Conservation (phyloP, 1,140 invertebrate genomes). For the Tetramorium alpestre region DNA sequence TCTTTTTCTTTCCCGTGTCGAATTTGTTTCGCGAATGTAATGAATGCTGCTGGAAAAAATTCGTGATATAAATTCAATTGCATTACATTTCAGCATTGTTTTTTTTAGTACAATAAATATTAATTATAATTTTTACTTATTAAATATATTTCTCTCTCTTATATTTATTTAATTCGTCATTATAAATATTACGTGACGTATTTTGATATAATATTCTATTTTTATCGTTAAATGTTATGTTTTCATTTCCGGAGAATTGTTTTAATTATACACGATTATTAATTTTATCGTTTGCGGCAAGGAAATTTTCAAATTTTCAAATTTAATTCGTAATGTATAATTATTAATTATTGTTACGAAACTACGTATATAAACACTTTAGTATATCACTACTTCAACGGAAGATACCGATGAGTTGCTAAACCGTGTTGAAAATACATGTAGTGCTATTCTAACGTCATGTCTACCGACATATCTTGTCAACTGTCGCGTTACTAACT, state of each 20-base stretch:
- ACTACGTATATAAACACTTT: background rate
- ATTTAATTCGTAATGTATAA: background rate
- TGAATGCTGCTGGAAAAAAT: background rate
- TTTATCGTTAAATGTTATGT: background rate
- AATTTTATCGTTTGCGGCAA: background rate
- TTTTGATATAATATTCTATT: background rate
- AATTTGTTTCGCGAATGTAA: background rate
- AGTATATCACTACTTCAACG: background rate
- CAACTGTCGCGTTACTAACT: background rate
- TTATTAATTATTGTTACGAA: background rate
- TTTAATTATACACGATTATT: background rate
- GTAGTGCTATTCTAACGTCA: background rate
- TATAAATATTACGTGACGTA: background rate
- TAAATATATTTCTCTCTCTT: background rate
- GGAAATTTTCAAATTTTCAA: background rate
- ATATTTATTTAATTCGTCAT: background rate
- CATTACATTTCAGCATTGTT: background rate
- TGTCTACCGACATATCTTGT: background rate
- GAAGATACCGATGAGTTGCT: constrained; percentile 8
- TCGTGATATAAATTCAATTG: background rate
- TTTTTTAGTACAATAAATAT: background rate
- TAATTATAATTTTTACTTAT: constrained; percentile 15
- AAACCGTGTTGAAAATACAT: background rate
- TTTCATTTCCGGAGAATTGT: background rate
- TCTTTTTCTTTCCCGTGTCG: background rate